A percentile compares a stretch with the other conserved stretches of the same genome.
phyloP scores from a whole-genome alignment of 2,113 vertebrate genomes.

The Corythoichthys haematopterus region DNA sequence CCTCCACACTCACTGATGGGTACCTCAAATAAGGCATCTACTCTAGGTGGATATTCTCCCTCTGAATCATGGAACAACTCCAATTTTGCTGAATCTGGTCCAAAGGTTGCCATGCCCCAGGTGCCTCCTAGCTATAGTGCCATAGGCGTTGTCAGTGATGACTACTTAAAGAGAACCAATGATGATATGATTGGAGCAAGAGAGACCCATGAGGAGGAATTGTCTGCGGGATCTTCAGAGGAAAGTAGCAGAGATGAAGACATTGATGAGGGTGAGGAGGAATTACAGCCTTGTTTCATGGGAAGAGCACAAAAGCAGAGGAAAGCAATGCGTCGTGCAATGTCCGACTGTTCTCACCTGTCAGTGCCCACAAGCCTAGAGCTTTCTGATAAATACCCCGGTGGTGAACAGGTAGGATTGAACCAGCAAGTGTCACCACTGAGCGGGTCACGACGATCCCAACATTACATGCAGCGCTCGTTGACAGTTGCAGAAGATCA shows the following conservation, averaged over 20 bases:
- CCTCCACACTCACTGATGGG: constrained; percentile 50
- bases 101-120: constrained; percentile 59
- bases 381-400: constrained; percentile 86
- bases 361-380: constrained; percentile 83
- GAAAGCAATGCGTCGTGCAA: constrained; percentile 85
- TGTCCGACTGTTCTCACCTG: constrained; percentile 92
- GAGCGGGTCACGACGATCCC: constrained; percentile 59
- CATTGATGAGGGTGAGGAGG: constrained; percentile 45
- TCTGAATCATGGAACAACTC: constrained; percentile 71
- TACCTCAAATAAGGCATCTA: constrained; percentile 24
- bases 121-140: constrained; percentile 65
- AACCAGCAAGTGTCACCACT: constrained; percentile 64
- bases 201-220: constrained; percentile 10
- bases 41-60: constrained; percentile 13
- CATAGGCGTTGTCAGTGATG: constrained; percentile 58
- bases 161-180: constrained; percentile 35
- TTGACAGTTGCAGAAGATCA: constrained; percentile 84
- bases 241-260: constrained; percentile 64
- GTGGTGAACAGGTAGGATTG: constrained; percentile 50
- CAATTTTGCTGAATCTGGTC: constrained; percentile 54
- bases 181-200: constrained; percentile 1
- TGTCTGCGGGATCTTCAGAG: constrained; percentile 46
- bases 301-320: constrained; percentile 78
- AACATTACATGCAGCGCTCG: constrained; percentile 78
- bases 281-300: constrained; percentile 64